These are phyloP conservation scores for Drosophila biarmipes DNA, from an alignment of 1,140 invertebrate species.

Conservation along the genomic window DNA sequence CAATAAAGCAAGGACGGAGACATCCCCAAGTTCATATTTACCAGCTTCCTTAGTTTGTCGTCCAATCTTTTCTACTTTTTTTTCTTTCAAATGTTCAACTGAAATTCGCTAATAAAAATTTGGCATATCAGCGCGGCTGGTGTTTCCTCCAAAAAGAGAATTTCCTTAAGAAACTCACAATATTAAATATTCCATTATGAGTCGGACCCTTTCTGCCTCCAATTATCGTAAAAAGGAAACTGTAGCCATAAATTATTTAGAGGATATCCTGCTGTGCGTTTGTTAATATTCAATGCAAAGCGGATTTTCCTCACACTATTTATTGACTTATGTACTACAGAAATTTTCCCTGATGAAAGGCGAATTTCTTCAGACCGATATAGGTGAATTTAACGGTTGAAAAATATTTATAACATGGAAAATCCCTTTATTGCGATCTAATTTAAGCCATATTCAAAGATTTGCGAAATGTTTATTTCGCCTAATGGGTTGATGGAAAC, in stretches of 20 bases:
- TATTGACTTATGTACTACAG: background rate
- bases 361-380: background rate
- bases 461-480: conserved; percentile 13
- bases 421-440: background rate
- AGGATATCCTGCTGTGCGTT: background rate
- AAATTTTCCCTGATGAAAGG: background rate
- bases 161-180: background rate
- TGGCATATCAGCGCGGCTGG: too few species aligned
- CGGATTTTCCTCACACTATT: background rate
- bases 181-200: conserved; percentile 30
- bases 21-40: too few species aligned
- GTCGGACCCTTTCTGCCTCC: background rate
- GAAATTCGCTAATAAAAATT: too few species aligned
- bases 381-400: background rate
- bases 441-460: background rate
- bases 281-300: conserved; percentile 5
- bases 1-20: too few species aligned
- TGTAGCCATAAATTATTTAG: conserved; percentile 18
- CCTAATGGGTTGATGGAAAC: conserved; percentile 24
- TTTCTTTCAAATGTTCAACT: too few species aligned
- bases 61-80: too few species aligned
- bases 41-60: too few species aligned
- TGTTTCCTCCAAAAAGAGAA: background rate
- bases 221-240: conserved; percentile 6
- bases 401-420: background rate